phyloP scores from a whole-genome alignment of 2,888 invertebrate genomes.

The Tinea pellionella region DNA sequence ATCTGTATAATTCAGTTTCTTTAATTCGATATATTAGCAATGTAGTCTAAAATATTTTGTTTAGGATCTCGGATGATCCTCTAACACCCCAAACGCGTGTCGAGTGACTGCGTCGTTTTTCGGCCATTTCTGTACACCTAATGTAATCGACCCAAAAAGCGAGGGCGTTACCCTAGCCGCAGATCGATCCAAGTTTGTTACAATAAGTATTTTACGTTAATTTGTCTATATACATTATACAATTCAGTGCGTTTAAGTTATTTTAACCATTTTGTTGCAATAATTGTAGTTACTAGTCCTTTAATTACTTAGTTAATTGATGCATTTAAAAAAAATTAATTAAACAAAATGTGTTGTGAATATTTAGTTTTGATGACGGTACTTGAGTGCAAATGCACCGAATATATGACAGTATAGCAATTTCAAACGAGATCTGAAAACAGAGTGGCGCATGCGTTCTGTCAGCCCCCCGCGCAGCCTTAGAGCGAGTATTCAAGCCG shows the following conservation, averaged over 20 bases:
- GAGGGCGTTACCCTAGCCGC: conserved; percentile 1
- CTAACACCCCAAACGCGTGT: neutral
- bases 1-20: neutral
- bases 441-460: conserved; percentile 18
- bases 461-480: conserved; percentile 22
- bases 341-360: too few relatives aligned
- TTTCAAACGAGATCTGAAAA: neutral
- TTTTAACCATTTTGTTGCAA: too few relatives aligned
- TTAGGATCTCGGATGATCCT: neutral
- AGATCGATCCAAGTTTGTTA: neutral
- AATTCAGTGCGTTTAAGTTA: neutral
- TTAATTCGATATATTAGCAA: neutral
- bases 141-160: neutral
- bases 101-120: neutral
- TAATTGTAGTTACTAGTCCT: too few relatives aligned
- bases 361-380: neutral
- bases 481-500: conserved; percentile 14
- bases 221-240: neutral
- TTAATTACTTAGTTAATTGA: too few relatives aligned
- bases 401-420: neutral
- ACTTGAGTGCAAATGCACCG: neutral
- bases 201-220: neutral
- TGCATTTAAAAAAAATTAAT: too few relatives aligned
- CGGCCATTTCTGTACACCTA: neutral
- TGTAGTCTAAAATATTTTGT: neutral